Conservation (phyloP, 2,113 vertebrate genomes). For the Toxostoma redivivum region DNA sequence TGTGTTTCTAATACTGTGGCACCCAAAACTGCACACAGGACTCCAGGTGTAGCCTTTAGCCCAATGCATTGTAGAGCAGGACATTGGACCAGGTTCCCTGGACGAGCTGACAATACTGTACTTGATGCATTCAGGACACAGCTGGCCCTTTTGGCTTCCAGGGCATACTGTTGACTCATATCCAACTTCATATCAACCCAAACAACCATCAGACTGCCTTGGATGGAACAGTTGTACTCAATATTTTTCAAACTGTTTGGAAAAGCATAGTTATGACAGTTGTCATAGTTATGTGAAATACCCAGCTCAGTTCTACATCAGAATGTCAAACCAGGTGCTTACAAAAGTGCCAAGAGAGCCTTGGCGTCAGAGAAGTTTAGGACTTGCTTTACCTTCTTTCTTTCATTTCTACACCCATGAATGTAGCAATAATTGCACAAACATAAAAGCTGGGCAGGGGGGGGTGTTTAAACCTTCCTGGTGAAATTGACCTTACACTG, state of each 20-base stretch:
- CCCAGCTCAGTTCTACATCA: not conserved
- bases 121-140: not conserved
- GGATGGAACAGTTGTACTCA: not conserved
- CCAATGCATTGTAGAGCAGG: not conserved
- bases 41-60: not conserved
- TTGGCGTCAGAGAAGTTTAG: not conserved
- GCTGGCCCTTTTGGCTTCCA: not conserved
- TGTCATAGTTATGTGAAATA: not conserved
- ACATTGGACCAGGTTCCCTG: not conserved
- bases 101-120: fast-evolving
- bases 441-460: not conserved
- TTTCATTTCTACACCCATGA: not conserved
- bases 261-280: not conserved
- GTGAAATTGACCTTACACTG: not conserved
- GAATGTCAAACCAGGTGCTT: not conserved
- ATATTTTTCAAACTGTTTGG: not conserved
- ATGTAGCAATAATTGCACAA: not conserved
- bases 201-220: not conserved
- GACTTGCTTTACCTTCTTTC: not conserved
- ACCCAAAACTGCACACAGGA: not conserved
- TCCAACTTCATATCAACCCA: not conserved
- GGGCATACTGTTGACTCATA: not conserved
- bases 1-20: not conserved
- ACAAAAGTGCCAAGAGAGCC: not conserved
- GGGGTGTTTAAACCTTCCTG: not conserved